Evolutionary conservation across 2,888 invertebrate genomes (phyloP), one percentile per base, ranked within the genome.

Genomic region (Drosophila yooni): DNA sequence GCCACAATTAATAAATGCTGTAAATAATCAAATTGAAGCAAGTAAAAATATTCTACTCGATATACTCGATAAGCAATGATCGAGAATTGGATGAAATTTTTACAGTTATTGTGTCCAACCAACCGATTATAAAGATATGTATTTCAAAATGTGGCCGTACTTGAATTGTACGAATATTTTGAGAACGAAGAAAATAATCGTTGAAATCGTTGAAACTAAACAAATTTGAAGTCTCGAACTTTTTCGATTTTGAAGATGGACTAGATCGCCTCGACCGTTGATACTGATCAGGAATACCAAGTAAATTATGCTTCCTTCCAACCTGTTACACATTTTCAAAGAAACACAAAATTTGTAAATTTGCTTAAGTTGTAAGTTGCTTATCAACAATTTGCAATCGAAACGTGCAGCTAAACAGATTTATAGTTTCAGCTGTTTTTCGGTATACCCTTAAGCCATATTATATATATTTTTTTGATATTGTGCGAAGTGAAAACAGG

Each of bases 311-410:
- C n/a, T 11, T 21, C 11, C n/a, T 40, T 11, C 2, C 5, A 21
- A 21, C 3, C 1, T 40, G 40, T n/a, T 40, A 40, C 21, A 5
- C 5, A 5, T 46, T 21, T 21, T 21, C 8, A 21, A 15, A 21
- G 21, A 15, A 25, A 46, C 0, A 29, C 50, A 61, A 38, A 58
- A 40, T 52, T 48, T 36, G 2, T 4, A 51, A 21, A 21, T 21
- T 13, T 33, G 18, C 15, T 1, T 52, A 38, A 46, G 33, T 52
- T 57, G 21, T 21, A 21, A 21, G 21, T 40, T 40, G 43, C 61
- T 78, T 83, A 87, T 83, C 87, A 78, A 63, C 11, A 57, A 70
- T 69, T 71, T 65, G 68, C 64, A 74, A 73, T 63, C 62, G 46
- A 59, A 69, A 65, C 64, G 63, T 64, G 68, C 61, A 68, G 67